Base-by-base conservation (phyloP, 2,888 invertebrate species). In the Xanthorhoe spadicearia region DNA sequence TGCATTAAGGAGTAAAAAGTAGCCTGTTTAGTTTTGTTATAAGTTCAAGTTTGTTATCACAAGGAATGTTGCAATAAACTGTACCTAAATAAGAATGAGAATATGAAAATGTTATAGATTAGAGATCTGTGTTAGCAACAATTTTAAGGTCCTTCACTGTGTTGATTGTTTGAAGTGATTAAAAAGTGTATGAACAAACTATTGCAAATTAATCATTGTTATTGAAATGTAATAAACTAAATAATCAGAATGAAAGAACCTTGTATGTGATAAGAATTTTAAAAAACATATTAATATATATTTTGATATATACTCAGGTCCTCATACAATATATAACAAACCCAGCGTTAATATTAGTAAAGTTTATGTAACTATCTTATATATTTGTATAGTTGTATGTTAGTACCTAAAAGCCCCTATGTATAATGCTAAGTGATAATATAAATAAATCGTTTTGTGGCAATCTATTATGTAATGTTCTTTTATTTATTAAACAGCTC, bases 401-500 rank as follows among this genome's bases (percentile, higher is more conserved):
- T 57, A 48, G 28, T 56, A 58, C 35, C 0, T 59, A 52, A 23
- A 32, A 46, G 48, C 35, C 57, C 52, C 32, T 54, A 28, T 60
- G 64, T 55, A 51, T 46, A 61, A 53, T 55, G 57, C 56, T 73
- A 69, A 64, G 65, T 64, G 56, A 59, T 64, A 61, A 60, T 53
- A 57, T 48, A 55, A 83, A 80, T 82, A 83, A 82, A 84, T 80
- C 78, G 77, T 81, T 78, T 82, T 79, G 79, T 82, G 81, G 81
- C 80, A 80, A 61, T 17, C 9, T 6, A 32, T n/a, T n/a, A n/a
- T n/a, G 0, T 7, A 52, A 9, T 49, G 2, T 6, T 18, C 7
- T 63, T 57, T 52, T 8, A 52, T 52, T 52, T 32, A 8, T 43
- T 1, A 1, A 13, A 10, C 7, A 13, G 46, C 15, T 13, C 2